Percentiles rank a stretch among this genome's conserved stretches.
Evolutionary conservation across 2,797 vertebrate species (phyloP).

Genomic region (Hylomyscus alleni): DNA sequence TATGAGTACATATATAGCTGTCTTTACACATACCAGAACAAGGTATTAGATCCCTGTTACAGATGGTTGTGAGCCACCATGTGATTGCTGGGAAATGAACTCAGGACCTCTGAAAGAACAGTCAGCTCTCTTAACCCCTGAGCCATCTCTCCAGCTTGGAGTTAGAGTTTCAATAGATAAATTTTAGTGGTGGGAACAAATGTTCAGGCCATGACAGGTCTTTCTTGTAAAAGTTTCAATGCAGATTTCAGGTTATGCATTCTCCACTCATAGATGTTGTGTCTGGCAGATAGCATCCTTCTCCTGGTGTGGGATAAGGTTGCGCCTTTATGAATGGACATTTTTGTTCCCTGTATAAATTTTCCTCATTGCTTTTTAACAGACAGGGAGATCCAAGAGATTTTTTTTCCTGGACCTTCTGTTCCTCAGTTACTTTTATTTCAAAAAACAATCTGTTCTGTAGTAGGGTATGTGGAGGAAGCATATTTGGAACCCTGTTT

Average conservation of each 20-base stretch:
- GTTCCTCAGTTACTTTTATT: neutral
- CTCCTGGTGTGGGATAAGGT: neutral
- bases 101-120: too few species aligned
- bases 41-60: too few species aligned
- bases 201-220: neutral
- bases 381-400: neutral
- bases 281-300: neutral
- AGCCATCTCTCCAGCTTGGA: too few species aligned
- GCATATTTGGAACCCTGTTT: neutral
- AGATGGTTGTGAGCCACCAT: too few species aligned
- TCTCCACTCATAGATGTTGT: neutral
- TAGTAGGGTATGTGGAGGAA: neutral
- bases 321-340: neutral
- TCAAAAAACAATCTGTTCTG: neutral
- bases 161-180: neutral
- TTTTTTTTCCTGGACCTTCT: neutral
- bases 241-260: too few species aligned
- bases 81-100: too few species aligned
- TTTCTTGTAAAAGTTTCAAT: neutral
- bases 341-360: neutral
- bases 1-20: too few species aligned
- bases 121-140: too few species aligned
- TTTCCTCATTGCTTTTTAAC: neutral
- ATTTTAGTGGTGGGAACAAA: neutral
- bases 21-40: too few species aligned